Evolutionary conservation across 2,113 vertebrate species (phyloP).

Genomic region (Hymenochirus boettgeri): DNA sequence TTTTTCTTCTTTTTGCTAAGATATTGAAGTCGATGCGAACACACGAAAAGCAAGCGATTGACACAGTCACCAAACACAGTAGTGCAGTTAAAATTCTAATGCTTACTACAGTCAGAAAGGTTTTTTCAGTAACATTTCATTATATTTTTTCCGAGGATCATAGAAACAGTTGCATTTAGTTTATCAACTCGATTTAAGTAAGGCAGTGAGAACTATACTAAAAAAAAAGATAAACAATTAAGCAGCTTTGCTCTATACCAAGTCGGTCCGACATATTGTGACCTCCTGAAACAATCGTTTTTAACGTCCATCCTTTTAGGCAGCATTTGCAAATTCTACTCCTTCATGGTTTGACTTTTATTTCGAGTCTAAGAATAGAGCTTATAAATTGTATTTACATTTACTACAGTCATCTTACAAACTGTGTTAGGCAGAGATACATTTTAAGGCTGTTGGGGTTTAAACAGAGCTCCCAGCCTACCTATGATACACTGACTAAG

Average conservation of each 20-base stretch:
- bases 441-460: slow-evolving; percentile 81
- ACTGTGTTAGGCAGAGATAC: slow-evolving; percentile 80
- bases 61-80: slow-evolving; percentile 75
- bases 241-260: slow-evolving; percentile 70
- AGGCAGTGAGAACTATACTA: slow-evolving; percentile 82
- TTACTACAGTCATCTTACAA: slow-evolving; percentile 73
- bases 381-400: slow-evolving; percentile 72
- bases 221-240: slow-evolving; percentile 61
- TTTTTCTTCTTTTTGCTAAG: slow-evolving; percentile 55
- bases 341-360: slow-evolving; percentile 68
- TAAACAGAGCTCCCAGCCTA: slow-evolving; percentile 76
- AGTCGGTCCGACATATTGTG: slow-evolving; percentile 60
- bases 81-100: slow-evolving; percentile 78
- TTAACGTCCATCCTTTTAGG: slow-evolving; percentile 52
- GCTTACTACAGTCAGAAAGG: slow-evolving; percentile 73
- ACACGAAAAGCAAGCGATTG: slow-evolving; percentile 76
- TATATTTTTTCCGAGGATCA: slow-evolving; percentile 60
- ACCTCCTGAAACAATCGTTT: slow-evolving; percentile 63
- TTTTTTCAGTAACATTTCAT: slow-evolving; percentile 59
- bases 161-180: slow-evolving; percentile 78
- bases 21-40: slow-evolving; percentile 69
- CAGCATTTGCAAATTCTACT: slow-evolving; percentile 69
- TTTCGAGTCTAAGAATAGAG: slow-evolving; percentile 68
- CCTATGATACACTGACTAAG: slow-evolving; percentile 73
- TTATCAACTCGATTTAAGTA: slow-evolving; percentile 77